phyloP scores from a whole-genome alignment of 2,113 vertebrate species.

The Planiliza haematocheilus region DNA sequence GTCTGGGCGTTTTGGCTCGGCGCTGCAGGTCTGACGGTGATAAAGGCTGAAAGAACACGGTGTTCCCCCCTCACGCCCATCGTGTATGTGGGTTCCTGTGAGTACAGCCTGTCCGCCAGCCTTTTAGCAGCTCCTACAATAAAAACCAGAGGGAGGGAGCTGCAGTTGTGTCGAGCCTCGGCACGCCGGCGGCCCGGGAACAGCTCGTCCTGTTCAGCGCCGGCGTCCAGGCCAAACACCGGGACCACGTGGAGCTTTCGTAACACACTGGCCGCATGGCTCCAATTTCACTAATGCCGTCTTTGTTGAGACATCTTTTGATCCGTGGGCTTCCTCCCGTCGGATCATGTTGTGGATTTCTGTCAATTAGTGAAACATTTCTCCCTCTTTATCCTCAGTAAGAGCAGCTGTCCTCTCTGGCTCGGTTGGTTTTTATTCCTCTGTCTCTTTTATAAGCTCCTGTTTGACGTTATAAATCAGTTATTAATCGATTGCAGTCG shows the following conservation, averaged over 20 bases:
- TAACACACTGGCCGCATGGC: slow-evolving; percentile 40
- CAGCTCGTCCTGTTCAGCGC: slow-evolving; percentile 48
- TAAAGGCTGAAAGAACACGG: slow-evolving; percentile 25
- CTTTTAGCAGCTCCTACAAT: slow-evolving; percentile 2
- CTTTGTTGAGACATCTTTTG: neutral
- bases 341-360: neutral
- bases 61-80: slow-evolving; percentile 15
- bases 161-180: neutral
- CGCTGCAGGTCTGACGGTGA: neutral
- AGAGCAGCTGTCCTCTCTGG: too few species aligned
- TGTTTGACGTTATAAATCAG: too few species aligned
- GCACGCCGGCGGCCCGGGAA: slow-evolving; percentile 26
- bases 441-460: too few species aligned
- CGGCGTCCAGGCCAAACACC: neutral
- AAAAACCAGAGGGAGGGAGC: neutral
- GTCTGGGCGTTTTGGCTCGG: slow-evolving; percentile 11
- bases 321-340: slow-evolving; percentile 3
- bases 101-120: slow-evolving; percentile 9
- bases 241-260: slow-evolving; percentile 42
- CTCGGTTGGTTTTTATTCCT: too few species aligned
- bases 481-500: too few species aligned
- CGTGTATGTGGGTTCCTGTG: neutral
- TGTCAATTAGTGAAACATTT: neutral
- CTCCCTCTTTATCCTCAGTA: too few species aligned
- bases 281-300: slow-evolving; percentile 3